Conservation (phyloP, 30 jellyfish, hydroid and myxozoan species). For the Hydra vulgaris region DNA sequence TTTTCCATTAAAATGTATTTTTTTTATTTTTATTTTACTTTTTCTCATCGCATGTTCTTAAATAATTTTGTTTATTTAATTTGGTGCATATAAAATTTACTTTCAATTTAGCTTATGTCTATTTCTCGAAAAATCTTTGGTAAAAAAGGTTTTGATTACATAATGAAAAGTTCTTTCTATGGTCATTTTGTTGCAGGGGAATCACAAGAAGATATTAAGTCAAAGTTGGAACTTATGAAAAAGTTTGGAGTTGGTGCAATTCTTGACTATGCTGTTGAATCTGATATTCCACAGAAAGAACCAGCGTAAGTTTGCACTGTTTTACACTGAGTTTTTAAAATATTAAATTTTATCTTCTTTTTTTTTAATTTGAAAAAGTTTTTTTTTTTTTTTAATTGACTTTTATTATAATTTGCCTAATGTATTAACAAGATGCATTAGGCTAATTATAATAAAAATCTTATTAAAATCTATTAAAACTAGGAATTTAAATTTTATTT, state of each 20-base stretch:
- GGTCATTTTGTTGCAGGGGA: conserved; percentile 97
- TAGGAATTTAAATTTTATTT: no score
- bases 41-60: no score
- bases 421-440: no score
- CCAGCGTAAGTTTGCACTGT: background rate
- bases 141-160: conserved; percentile 37
- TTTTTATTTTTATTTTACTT: no score
- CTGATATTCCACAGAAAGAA: conserved; percentile 58
- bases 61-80: background rate
- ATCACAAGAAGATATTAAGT: conserved; percentile 54
- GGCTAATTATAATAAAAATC: no score
- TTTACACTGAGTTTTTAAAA: background rate
- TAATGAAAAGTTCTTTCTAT: conserved; percentile 68
- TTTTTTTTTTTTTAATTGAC: no score
- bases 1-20: no score
- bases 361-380: no score
- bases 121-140: conserved; percentile 62
- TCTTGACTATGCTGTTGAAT: conserved; percentile 90
- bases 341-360: no score
- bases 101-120: conserved; percentile 40
- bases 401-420: no score
- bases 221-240: conserved; percentile 49
- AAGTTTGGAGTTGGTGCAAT: conserved; percentile 87
- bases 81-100: background rate
- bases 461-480: no score